Percentiles rank a stretch among this genome's conserved stretches.
Evolutionary conservation across 1,140 invertebrate genomes (phyloP).

Genomic region (Saxidomus purpurata): DNA sequence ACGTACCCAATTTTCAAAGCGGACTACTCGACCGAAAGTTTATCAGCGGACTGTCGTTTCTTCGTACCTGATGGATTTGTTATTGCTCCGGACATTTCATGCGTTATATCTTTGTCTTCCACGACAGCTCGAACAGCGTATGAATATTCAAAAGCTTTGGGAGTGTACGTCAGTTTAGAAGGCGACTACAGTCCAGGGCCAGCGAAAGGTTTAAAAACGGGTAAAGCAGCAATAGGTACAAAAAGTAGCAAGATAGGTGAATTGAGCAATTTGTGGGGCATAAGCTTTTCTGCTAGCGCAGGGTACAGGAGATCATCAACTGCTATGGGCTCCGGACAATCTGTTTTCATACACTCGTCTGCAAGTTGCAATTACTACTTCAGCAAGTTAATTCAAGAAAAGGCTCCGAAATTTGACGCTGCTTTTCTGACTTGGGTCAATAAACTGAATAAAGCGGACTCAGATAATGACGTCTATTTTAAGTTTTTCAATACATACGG

Average conservation of each 20-base stretch:
- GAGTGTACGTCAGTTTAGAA: not conserved
- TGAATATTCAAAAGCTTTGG: not conserved
- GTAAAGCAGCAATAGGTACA: not conserved
- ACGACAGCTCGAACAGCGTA: not conserved
- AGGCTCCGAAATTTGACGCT: conserved; percentile 13
- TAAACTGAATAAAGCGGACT: not conserved
- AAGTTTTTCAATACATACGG: conserved; percentile 32
- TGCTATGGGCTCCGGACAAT: conserved; percentile 12
- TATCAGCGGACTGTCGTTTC: not conserved
- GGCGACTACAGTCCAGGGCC: not conserved
- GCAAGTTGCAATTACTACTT: conserved; percentile 43
- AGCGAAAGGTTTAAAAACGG: not conserved
- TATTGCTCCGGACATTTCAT: not conserved
- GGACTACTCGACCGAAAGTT: not conserved
- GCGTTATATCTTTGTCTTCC: not conserved
- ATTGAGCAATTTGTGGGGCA: conserved; percentile 20
- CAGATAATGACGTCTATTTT: not conserved
- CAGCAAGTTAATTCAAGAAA: not conserved
- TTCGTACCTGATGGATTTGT: not conserved
- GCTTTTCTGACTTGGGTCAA: conserved; percentile 32
- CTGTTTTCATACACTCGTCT: not conserved
- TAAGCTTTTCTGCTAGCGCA: conserved; percentile 54
- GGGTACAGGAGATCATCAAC: conserved; percentile 52
- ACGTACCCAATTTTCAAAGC: not conserved
- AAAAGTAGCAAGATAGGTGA: not conserved